Percentiles rank a stretch among this genome's conserved stretches.
Conservation (phyloP, 2,113 vertebrate species). For the Fukomys damarensis region DNA sequence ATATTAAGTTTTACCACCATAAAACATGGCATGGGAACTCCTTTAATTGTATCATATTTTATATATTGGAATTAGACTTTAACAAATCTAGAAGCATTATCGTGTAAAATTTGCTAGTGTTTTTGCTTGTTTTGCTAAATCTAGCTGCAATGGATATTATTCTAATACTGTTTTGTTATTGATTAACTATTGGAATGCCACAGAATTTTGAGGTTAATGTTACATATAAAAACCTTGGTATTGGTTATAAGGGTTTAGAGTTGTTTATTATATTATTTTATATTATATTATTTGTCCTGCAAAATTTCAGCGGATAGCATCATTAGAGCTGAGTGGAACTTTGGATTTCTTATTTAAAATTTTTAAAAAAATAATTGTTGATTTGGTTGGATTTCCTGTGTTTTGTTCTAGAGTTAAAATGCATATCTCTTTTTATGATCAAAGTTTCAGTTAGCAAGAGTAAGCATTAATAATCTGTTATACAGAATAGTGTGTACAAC, state of each 20-base stretch:
- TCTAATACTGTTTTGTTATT: not conserved
- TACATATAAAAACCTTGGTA: not conserved
- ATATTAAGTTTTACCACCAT: not conserved
- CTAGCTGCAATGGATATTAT: not conserved
- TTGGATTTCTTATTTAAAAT: not conserved
- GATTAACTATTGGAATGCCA: not conserved
- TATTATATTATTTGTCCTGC: not conserved
- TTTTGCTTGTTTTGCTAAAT: not conserved
- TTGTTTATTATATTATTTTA: not conserved
- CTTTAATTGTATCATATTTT: not conserved
- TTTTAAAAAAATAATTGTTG: not conserved
- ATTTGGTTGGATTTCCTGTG: not conserved
- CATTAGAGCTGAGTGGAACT: not conserved
- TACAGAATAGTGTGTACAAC: not conserved
- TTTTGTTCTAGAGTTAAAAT: not conserved
- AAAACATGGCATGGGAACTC: not conserved
- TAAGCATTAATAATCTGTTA: not conserved
- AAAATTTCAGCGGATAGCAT: not conserved
- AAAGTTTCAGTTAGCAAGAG: not conserved
- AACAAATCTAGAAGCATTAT: not conserved
- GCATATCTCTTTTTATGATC: not conserved
- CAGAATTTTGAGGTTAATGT: not conserved
- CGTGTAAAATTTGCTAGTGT: not conserved
- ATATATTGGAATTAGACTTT: not conserved
- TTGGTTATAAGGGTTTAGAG: not conserved